These are phyloP conservation scores for Pinctada fucata DNA, from an alignment of 2,888 invertebrate species.

Conservation along the genomic window DNA sequence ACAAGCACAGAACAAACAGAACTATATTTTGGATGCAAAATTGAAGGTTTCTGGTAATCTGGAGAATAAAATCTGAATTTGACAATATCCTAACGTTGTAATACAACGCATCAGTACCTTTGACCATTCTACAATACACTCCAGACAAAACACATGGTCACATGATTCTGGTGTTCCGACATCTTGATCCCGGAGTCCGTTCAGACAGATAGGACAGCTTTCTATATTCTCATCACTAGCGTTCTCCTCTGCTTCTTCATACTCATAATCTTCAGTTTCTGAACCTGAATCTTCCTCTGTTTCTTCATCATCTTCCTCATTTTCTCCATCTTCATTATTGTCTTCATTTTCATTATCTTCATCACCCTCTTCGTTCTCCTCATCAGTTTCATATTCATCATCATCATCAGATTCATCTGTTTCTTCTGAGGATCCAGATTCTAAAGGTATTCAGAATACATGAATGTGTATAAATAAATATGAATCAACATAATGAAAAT, in stretches of 20 bases:
- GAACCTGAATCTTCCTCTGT: slow-evolving; percentile 27
- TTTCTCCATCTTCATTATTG: slow-evolving; percentile 27
- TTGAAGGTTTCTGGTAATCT: too few relatives aligned
- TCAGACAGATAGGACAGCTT: slow-evolving; percentile 90
- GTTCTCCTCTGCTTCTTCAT: slow-evolving; percentile 42
- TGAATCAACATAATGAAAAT: too few relatives aligned
- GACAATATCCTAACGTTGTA: too few relatives aligned
- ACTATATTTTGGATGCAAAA: too few relatives aligned
- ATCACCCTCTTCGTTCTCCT: slow-evolving; percentile 30
- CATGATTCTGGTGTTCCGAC: slow-evolving; percentile 91
- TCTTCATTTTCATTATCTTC: slow-evolving; percentile 28
- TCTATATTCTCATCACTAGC: slow-evolving; percentile 60
- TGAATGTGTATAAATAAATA: too few relatives aligned
- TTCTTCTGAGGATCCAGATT: slow-evolving; percentile 15
- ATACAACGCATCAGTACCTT: slow-evolving; percentile 78
- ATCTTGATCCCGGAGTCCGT: slow-evolving; percentile 86
- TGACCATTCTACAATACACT: slow-evolving; percentile 95
- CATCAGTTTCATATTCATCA: slow-evolving; percentile 16
- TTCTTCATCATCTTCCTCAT: slow-evolving; percentile 36
- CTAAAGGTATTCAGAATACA: neutral
- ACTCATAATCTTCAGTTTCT: slow-evolving; percentile 48
- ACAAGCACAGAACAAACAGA: too few relatives aligned
- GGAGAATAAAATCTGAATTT: too few relatives aligned
- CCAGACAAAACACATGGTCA: slow-evolving; percentile 92
- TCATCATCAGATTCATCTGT: slow-evolving; percentile 27